Evolutionary conservation across 2,113 vertebrate genomes (phyloP).

Genomic region (Equus przewalskii): DNA sequence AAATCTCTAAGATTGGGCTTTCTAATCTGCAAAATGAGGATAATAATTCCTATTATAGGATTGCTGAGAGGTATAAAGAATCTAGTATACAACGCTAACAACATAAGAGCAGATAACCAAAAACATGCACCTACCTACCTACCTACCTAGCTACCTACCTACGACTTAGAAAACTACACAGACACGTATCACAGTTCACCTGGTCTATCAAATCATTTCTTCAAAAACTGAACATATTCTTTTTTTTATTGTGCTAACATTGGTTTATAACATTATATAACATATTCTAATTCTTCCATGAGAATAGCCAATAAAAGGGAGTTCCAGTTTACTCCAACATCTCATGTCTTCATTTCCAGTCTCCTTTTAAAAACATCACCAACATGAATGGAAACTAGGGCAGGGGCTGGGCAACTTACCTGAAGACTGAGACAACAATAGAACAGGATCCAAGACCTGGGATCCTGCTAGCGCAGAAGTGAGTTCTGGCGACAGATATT

Average conservation of each 20-base stretch:
- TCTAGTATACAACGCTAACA: background rate
- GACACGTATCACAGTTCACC: background rate
- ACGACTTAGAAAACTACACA: background rate
- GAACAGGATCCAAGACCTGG: background rate
- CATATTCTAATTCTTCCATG: background rate
- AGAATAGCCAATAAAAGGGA: background rate
- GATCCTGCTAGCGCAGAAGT: background rate
- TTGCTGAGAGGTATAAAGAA: background rate
- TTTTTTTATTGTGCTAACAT: too few relatives aligned
- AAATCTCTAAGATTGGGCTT: background rate
- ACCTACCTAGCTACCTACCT: background rate
- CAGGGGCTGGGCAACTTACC: background rate
- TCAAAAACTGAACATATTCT: background rate
- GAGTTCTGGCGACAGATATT: background rate
- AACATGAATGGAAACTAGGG: background rate
- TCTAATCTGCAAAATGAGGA: background rate
- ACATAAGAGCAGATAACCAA: background rate
- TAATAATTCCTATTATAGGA: background rate
- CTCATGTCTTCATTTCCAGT: background rate
- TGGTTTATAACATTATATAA: background rate
- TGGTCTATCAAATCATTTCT: background rate
- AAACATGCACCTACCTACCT: background rate
- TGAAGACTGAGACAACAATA: background rate
- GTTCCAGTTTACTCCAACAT: background rate
- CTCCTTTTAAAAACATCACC: background rate